Base-by-base conservation (phyloP, 2,888 invertebrate species). In the Cerceris ruficornis region DNA sequence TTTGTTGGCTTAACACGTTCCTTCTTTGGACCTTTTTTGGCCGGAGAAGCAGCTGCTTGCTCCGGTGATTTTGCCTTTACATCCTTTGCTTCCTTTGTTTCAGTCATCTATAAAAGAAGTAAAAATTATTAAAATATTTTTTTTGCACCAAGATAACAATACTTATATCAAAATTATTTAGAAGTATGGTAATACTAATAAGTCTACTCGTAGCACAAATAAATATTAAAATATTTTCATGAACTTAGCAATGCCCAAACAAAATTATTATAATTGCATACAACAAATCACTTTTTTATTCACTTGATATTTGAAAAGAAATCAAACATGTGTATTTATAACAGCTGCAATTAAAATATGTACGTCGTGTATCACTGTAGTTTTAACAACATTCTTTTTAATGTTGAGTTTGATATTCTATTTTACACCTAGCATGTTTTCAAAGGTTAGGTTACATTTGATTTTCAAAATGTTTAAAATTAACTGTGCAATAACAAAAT, bases 1-100 rank as follows among this genome's bases (percentile, higher is more conserved):
- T 98, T 98, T 90, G 96, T 95, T 43, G 96, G 94, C 90, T 93
- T 94, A 81, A 94, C 94, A 86, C 93, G 91, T 87, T 94, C 94
- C 86, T 94, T 93, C 91, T 93, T 94, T 79, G 88, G 91, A 80
- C 93, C 94, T 89, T 94, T 93, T 87, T 94, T 94, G 84, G 93
- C 94, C 52, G 81, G 81, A 61, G 84, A 81, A 87, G 93, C 93
- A 69, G 82, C 80, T 67, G 60, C 57, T 14, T 89, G 88, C 52
- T 85, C 87, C 39, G 86, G 87, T 60, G 88, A 86, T 71, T 88
- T 89, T 90, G 94, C 94, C 93, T 94, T 95, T 90, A 95, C 94
- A 92, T 96, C 96, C 93, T 57, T 67, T 17, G 14, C 9, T 57
- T 77, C 94, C 93, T 94, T 95, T 90, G 95, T 94, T 92, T 96